These are phyloP conservation scores for Nycteola revayana DNA, from an alignment of 2,888 invertebrate species.

Conservation along the genomic window DNA sequence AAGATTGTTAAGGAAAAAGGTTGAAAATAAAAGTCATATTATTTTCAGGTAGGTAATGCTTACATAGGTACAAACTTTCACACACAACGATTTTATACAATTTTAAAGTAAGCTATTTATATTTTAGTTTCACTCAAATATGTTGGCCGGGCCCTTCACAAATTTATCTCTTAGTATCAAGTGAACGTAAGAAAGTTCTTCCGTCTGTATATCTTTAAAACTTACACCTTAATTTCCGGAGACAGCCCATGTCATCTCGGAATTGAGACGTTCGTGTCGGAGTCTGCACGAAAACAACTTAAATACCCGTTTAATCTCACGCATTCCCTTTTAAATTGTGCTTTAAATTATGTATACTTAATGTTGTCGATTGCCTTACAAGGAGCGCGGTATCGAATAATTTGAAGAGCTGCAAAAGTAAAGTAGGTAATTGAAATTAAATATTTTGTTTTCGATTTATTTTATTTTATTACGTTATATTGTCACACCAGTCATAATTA, in stretches of 20 bases:
- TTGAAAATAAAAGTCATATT: no score
- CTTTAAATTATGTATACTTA: conserved; percentile 39
- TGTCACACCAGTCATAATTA: no score
- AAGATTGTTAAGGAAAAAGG: no score
- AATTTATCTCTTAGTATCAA: conserved; percentile 34
- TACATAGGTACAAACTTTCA: no score
- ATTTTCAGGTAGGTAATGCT: no score
- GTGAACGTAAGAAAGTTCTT: conserved; percentile 43
- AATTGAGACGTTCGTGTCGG: conserved; percentile 55
- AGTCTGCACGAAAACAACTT: conserved; percentile 43
- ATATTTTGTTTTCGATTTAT: conserved; percentile 6
- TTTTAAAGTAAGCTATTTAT: no score
- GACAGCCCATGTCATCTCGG: conserved; percentile 50
- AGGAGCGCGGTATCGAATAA: conserved; percentile 28
- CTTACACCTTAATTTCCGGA: conserved; percentile 47
- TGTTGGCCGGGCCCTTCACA: conserved; percentile 45
- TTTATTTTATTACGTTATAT: no score
- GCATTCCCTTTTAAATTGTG: conserved; percentile 49
- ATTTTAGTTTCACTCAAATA: conserved; percentile 33
- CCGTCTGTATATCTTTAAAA: conserved; percentile 36
- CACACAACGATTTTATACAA: no score
- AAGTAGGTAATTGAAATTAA: conserved; percentile 26
- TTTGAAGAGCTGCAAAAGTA: conserved; percentile 30
- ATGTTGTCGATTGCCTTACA: conserved; percentile 28
- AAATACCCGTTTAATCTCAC: conserved; percentile 51